Evolutionary conservation across 2,888 invertebrate genomes (phyloP).

Genomic region (Linnaemya vulpina): DNA sequence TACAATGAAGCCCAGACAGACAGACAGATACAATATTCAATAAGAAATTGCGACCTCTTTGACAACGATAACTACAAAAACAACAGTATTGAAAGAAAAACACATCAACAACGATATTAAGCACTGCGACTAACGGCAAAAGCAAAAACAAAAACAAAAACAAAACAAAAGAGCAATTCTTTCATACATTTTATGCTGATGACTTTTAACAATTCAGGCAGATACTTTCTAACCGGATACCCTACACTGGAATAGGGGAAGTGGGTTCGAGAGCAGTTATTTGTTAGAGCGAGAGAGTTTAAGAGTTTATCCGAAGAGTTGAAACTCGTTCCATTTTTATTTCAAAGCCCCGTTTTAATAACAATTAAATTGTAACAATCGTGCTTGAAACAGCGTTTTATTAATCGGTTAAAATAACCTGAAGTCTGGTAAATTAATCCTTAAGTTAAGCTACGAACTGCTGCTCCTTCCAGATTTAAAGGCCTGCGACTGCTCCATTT

Average conservation of each 20-base stretch:
- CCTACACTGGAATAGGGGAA: background rate
- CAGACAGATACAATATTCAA: slow-evolving; percentile 62
- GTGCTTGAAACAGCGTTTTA: no score
- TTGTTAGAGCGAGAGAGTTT: no score
- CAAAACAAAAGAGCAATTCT: slow-evolving; percentile 75
- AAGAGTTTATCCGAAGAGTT: no score
- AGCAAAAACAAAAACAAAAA: background rate
- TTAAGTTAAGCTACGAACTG: no score
- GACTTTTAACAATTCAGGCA: slow-evolving; percentile 74
- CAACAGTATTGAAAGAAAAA: background rate
- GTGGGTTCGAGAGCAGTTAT: background rate
- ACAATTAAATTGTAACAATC: no score
- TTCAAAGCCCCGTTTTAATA: no score
- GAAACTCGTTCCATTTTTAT: no score
- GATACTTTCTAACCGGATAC: background rate
- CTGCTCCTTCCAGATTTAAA: no score
- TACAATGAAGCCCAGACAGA: slow-evolving; percentile 31
- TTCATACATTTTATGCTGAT: slow-evolving; percentile 81
- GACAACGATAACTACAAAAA: slow-evolving; percentile 2
- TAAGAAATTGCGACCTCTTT: slow-evolving; percentile 67
- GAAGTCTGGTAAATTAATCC: no score
- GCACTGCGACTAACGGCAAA: slow-evolving; percentile 42
- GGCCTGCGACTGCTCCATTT: no score
- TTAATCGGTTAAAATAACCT: no score
- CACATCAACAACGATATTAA: slow-evolving; percentile 40